phyloP scores from a whole-genome alignment of 2,797 vertebrate genomes.

The Chanos chanos region DNA sequence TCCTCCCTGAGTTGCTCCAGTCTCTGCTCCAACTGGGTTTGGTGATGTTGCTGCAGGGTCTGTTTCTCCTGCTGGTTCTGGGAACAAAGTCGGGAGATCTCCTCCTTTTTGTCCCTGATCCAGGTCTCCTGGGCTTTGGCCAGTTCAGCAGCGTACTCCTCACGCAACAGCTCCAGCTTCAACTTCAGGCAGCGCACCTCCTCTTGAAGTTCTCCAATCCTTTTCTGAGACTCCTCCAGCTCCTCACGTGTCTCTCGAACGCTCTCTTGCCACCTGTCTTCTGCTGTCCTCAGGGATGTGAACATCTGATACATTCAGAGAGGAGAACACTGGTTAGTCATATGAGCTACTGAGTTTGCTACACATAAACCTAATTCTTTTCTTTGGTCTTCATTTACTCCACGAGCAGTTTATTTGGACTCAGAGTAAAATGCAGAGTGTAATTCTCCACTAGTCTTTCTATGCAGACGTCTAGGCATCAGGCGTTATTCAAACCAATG shows the following conservation, averaged over 20 bases:
- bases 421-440: no score
- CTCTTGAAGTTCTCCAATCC: slow-evolving; percentile 71
- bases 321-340: no score
- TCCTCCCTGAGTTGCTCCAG: slow-evolving; percentile 73
- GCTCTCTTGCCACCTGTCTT: slow-evolving; percentile 74
- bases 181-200: slow-evolving; percentile 69
- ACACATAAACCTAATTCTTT: no score
- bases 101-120: slow-evolving; percentile 87
- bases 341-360: no score
- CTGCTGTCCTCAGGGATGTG: slow-evolving; percentile 63
- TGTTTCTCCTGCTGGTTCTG: slow-evolving; percentile 77
- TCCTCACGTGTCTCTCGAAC: slow-evolving; percentile 59
- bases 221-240: slow-evolving; percentile 47
- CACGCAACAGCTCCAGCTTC: slow-evolving; percentile 70
- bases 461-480: no score
- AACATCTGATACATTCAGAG: slow-evolving; percentile 54
- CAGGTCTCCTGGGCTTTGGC: slow-evolving; percentile 80
- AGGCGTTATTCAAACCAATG: no score
- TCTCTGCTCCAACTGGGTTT: slow-evolving; percentile 69
- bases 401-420: no score
- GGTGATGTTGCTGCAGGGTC: slow-evolving; percentile 77
- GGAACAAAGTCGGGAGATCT: slow-evolving; percentile 75
- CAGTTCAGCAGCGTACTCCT: slow-evolving; percentile 82
- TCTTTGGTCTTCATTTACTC: no score
- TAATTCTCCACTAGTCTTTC: no score